phyloP scores from a whole-genome alignment of 2,113 vertebrate species.

The Crocuta crocuta region DNA sequence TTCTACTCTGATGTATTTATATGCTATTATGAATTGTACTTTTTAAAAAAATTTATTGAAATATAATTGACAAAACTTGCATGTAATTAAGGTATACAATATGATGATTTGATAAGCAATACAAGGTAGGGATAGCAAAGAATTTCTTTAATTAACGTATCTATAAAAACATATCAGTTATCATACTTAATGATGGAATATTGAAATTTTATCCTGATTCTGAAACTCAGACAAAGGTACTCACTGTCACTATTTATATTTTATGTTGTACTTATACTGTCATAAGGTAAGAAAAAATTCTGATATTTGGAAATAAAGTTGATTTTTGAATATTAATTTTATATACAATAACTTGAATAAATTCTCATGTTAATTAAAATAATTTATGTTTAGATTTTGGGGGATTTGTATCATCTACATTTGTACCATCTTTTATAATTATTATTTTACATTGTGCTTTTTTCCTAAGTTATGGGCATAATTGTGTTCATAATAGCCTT shows the following conservation, averaged over 20 bases:
- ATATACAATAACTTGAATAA: neutral
- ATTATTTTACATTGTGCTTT: neutral
- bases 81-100: neutral
- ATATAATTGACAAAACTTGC: neutral
- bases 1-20: neutral
- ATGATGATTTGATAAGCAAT: neutral
- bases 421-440: neutral
- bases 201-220: neutral
- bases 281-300: neutral
- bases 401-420: neutral
- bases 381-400: neutral
- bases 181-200: neutral
- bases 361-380: neutral
- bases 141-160: neutral
- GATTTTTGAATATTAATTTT: neutral
- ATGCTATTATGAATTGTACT: neutral
- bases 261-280: neutral
- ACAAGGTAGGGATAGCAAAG: neutral
- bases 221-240: neutral
- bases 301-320: neutral
- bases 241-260: neutral
- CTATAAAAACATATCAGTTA: neutral
- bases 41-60: neutral
- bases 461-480: neutral
- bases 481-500: neutral